Base-by-base conservation (phyloP, 2,888 invertebrate genomes). In the Sinodicranocentrus sp. region DNA sequence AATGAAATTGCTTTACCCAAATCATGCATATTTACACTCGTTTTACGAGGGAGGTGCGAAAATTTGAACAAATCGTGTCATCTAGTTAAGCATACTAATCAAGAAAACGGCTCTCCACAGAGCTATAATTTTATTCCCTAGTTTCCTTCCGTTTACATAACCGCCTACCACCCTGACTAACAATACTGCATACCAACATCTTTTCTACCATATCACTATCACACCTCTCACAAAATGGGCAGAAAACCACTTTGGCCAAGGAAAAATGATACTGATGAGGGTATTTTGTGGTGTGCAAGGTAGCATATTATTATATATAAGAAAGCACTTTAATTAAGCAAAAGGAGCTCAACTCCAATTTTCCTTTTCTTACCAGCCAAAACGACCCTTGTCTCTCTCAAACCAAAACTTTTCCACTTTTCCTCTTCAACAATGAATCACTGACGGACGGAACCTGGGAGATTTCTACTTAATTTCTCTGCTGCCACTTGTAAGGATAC, bases 281-380 rank as follows among this genome's bases (percentile, higher is more conserved):
- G 28, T 28, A 52, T 28, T 65, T 63, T 52, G 54, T 57, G 54
- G 48, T 10, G 43, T 59, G 59, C n/a, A 72, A 54, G 33, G 21
- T 59, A 28, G 28, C 61, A 48, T 61, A 63, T 73, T 57, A 70
- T 72, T 75, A 48, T 39, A 17, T 44, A 44, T 25, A 48, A 33
- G 59, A 43, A 77, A 33, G 44, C 68, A 44, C 33, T 77, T 77
- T 77, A 77, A 77, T 77, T 77, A 77, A 77, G 68, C n/a, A 57
- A 54, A 68, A 77, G 43, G 59, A 77, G n/a, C 75, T 54, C 63
- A 52, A 52, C 28, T 68, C 43, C 67, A 15, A 67, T n/a, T 76
- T 57, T 75, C 25, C 54, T n/a, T 76, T 57, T 75, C 25, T 39
- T 33, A 52, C n/a, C 15, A 44, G 23, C 26, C 26, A 39, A 5